These are phyloP conservation scores for Panurus biarmicus DNA, from an alignment of 2,113 vertebrate species.

Conservation along the genomic window DNA sequence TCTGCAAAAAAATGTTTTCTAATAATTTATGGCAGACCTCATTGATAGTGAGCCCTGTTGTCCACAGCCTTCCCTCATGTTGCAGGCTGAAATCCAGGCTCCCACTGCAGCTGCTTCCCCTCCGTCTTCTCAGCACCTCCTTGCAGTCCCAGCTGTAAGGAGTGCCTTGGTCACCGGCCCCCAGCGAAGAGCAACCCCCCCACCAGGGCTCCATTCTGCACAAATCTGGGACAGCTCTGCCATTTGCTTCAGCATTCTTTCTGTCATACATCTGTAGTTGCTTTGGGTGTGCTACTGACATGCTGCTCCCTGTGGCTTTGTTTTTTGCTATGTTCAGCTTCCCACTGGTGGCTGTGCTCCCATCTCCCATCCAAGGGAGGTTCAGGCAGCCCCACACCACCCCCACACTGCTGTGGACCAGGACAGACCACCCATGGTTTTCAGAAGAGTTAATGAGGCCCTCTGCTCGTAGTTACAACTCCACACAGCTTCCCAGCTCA, in stretches of 20 bases:
- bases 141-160: neutral
- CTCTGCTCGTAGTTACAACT: neutral
- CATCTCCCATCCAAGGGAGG: neutral
- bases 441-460: neutral
- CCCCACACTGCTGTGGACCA: neutral
- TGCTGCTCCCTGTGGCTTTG: accelerated
- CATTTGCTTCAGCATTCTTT: neutral
- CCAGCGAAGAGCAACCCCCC: accelerated
- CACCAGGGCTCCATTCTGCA: accelerated
- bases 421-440: neutral
- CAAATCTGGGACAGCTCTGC: neutral
- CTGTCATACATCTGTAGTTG: accelerated
- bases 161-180: neutral
- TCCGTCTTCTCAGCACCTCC: neutral
- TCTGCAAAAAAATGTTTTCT: neutral
- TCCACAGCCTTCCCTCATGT: accelerated
- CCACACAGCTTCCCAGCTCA: neutral
- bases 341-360: neutral
- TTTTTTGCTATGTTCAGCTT: neutral
- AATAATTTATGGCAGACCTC: neutral
- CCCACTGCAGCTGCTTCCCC: neutral
- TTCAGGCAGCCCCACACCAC: neutral
- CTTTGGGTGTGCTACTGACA: neutral
- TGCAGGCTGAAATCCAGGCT: neutral
- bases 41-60: accelerated